A percentile compares a stretch with the other conserved stretches of the same genome.
Conservation (phyloP, 2,888 invertebrate species). For the Chymomyza caudatula region DNA sequence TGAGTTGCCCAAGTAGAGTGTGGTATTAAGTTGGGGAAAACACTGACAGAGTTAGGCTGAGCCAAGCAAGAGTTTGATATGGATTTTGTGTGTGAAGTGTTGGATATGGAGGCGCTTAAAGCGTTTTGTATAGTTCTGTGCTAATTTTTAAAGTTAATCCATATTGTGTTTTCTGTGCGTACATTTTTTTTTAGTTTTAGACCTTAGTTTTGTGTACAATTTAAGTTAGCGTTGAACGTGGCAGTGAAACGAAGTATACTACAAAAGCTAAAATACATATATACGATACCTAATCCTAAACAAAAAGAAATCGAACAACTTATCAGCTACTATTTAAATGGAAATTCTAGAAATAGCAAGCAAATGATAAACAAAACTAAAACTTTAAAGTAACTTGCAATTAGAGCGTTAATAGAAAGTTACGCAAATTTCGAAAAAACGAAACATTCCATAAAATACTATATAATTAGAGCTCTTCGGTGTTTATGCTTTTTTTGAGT, state of each 20-base stretch:
- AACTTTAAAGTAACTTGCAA: slow-evolving; percentile 51
- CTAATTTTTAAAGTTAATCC: slow-evolving; percentile 49
- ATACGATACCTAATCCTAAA: slow-evolving; percentile 51
- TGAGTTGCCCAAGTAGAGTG: slow-evolving; percentile 74
- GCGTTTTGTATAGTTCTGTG: slow-evolving; percentile 68
- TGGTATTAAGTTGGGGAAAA: background rate
- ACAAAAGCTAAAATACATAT: slow-evolving; percentile 24
- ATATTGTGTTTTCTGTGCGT: slow-evolving; percentile 12
- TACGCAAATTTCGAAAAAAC: slow-evolving; percentile 28
- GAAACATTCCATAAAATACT: slow-evolving; percentile 24
- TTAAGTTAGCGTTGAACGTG: slow-evolving; percentile 64
- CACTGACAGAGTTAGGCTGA: slow-evolving; percentile 22
- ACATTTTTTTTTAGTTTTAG: slow-evolving; percentile 55
- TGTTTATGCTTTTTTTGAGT: slow-evolving; percentile 53
- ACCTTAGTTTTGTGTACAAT: slow-evolving; percentile 57
- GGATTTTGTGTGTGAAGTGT: slow-evolving; percentile 11
- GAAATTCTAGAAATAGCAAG: background rate
- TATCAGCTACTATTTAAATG: slow-evolving; percentile 54
- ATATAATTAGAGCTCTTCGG: slow-evolving; percentile 51
- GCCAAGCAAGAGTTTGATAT: slow-evolving; percentile 26
- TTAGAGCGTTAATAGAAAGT: slow-evolving; percentile 37
- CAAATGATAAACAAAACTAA: background rate
- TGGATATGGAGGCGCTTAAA: slow-evolving; percentile 44
- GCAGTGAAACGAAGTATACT: slow-evolving; percentile 68
- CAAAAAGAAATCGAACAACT: slow-evolving; percentile 27